A percentile compares a stretch with the other conserved stretches of the same genome.
Conservation (phyloP, 2,113 vertebrate genomes). For the Marcusenius ussheri region DNA sequence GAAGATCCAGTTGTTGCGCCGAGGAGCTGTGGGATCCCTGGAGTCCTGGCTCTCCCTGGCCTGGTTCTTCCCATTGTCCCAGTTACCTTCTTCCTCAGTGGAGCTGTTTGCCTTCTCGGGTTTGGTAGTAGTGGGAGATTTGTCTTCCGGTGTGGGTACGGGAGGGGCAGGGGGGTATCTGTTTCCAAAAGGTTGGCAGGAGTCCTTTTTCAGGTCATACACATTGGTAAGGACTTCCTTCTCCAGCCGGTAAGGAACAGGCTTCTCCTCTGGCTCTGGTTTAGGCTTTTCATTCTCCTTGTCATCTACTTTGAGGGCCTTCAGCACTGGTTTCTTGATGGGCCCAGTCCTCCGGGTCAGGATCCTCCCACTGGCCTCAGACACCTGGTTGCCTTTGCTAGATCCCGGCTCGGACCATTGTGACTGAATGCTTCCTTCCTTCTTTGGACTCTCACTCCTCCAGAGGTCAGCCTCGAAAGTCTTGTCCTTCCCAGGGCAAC, state of each 20-base stretch:
- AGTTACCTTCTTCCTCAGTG: constrained; percentile 65
- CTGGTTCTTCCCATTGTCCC: constrained; percentile 61
- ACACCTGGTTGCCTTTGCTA: constrained; percentile 58
- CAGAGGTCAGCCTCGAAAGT: constrained; percentile 60
- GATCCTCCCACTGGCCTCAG: constrained; percentile 68
- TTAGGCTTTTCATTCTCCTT: constrained; percentile 92
- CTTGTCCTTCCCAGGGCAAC: constrained; percentile 60
- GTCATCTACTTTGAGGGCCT: constrained; percentile 93
- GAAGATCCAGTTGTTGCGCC: constrained; percentile 95
- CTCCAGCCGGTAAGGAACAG: constrained; percentile 61
- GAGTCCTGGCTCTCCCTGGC: constrained; percentile 53
- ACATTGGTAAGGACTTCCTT: constrained; percentile 58
- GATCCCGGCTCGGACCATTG: constrained; percentile 62
- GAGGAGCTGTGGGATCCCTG: constrained; percentile 63
- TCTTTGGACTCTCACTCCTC: constrained; percentile 70
- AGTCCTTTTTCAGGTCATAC: constrained; percentile 68
- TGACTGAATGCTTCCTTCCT: constrained; percentile 52
- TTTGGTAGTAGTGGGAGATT: constrained; percentile 47
- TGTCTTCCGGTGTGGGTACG: constrained; percentile 53
- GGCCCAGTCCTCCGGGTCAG: constrained; percentile 78
- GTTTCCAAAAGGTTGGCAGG: constrained; percentile 47
- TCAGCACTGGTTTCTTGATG: constrained; percentile 94
- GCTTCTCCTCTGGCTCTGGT: constrained; percentile 69
- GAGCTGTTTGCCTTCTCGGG: constrained; percentile 54
- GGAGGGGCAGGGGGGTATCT: constrained; percentile 52